Evolutionary conservation across 2,888 invertebrate species (phyloP), one percentile per base, ranked within the genome.

Genomic region (Lomographa bimaculata): DNA sequence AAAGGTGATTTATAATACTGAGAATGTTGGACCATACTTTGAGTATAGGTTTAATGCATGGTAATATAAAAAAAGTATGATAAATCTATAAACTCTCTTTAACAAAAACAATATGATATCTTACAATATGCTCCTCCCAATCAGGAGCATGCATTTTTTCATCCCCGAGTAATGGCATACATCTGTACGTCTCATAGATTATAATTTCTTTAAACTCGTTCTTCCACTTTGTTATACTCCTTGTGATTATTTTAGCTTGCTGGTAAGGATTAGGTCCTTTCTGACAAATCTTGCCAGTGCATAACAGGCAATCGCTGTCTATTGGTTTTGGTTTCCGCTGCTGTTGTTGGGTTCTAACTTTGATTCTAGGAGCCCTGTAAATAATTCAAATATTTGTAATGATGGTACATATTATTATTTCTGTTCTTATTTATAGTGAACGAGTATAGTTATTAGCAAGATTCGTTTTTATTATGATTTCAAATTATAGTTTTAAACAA

Each of bases 101-200:
- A 5, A 50, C 43, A 56, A 78, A 76, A n/a, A 79, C 66, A 27
- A 84, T 52, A 30, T 73, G 57, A 48, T 73, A 84, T 26, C 63
- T 71, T 1, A 74, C 79, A 50, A 82, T 68, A 58, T 86, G 85
- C 1, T 77, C 61, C 4, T 78, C 70, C 86, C 84, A 86, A 39
- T 73, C 58, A 0, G 82, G 83, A 4, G 71, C 69, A 36, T 57
- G 64, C 2, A 70, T 59, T 7, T 63, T 57, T 41, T 86, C 86
- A 56, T 75, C 71, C 0, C 86, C 86, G 16, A 86, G 42, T 0
- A 86, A 52, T 0, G 86, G 86, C 84, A 86, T 86, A 54, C 84
- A 82, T 42, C 79, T 63, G 47, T 86, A 86, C 0, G 61, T 50
- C 48, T 86, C 86, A 8, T 79, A 48, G 6, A 86, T 61, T 1